A percentile compares a stretch with the other conserved stretches of the same genome.
Evolutionary conservation across 1,140 invertebrate genomes (phyloP).

Genomic region (Cherax destructor): DNA sequence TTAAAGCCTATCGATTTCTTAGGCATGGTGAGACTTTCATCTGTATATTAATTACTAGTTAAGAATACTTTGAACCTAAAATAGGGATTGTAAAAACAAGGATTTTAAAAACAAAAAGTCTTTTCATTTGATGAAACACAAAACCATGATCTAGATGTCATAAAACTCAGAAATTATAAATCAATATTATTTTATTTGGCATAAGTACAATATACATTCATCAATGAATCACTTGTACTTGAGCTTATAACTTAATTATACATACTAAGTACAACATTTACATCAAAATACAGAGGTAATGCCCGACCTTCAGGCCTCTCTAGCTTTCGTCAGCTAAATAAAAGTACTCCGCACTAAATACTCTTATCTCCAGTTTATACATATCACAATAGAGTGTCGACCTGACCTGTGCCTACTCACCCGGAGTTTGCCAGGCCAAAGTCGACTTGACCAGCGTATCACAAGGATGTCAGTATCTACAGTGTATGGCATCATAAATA

Average conservation of each 20-base stretch:
- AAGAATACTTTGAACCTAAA: too few relatives aligned
- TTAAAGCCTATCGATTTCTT: too few relatives aligned
- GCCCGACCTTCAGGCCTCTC: constrained; percentile 41
- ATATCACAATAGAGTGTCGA: constrained; percentile 52
- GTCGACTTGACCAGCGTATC: constrained; percentile 62
- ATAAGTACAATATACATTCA: constrained; percentile 47
- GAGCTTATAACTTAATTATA: constrained; percentile 51
- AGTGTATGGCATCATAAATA: constrained; percentile 69
- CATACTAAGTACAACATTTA: constrained; percentile 64
- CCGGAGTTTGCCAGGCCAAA: not conserved
- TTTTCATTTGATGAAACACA: too few relatives aligned
- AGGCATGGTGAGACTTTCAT: too few relatives aligned
- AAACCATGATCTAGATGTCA: not conserved
- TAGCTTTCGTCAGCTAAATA: constrained; percentile 20
- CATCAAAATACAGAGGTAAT: constrained; percentile 56
- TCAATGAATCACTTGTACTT: constrained; percentile 51
- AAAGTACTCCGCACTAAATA: constrained; percentile 23
- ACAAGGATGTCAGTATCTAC: constrained; percentile 58
- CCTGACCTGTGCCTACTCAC: not conserved
- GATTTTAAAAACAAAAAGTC: too few relatives aligned
- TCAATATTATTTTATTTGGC: constrained; percentile 64
- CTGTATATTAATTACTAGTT: too few relatives aligned
- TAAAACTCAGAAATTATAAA: constrained; percentile 6
- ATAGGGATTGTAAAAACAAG: too few relatives aligned
- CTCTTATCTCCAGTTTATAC: constrained; percentile 31